A percentile compares a stretch with the other conserved stretches of the same genome.
phyloP scores from a whole-genome alignment of 2,113 vertebrate species.

The Labeo rohita region DNA sequence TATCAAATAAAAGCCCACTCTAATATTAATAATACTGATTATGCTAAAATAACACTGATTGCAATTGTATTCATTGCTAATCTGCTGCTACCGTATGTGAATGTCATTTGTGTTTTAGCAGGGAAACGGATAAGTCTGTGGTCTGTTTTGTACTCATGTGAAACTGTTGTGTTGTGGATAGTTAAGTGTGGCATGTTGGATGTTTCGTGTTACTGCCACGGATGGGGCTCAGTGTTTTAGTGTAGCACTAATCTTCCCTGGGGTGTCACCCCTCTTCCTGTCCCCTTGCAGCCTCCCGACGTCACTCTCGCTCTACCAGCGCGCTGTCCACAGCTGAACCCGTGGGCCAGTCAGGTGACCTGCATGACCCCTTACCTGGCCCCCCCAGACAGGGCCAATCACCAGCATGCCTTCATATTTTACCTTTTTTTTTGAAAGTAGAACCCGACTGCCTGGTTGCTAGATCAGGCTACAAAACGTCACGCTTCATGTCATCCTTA shows the following conservation, averaged over 20 bases:
- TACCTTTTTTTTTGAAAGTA: constrained; percentile 18
- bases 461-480: constrained; percentile 29
- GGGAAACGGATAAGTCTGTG: not conserved
- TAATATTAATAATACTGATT: not conserved
- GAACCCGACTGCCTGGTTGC: not conserved
- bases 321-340: constrained; percentile 96
- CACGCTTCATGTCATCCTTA: constrained; percentile 33
- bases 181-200: not conserved
- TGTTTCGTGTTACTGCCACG: not conserved
- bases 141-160: not conserved
- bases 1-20: not conserved
- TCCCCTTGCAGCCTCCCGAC: constrained; percentile 95
- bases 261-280: constrained; percentile 81
- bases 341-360: constrained; percentile 99
- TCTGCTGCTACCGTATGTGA: constrained; percentile 33
- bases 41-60: constrained; percentile 23
- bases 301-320: constrained; percentile 99
- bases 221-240: constrained; percentile 58
- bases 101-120: constrained; percentile 23
- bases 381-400: not conserved
- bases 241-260: constrained; percentile 49
- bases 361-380: constrained; percentile 79
- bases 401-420: constrained; percentile 64
- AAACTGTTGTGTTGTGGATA: not conserved
- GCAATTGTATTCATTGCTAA: constrained; percentile 26